Evolutionary conservation across 2,888 invertebrate species (phyloP), one percentile per base, ranked within the genome.

Genomic region (Ypsolopha scabrella): DNA sequence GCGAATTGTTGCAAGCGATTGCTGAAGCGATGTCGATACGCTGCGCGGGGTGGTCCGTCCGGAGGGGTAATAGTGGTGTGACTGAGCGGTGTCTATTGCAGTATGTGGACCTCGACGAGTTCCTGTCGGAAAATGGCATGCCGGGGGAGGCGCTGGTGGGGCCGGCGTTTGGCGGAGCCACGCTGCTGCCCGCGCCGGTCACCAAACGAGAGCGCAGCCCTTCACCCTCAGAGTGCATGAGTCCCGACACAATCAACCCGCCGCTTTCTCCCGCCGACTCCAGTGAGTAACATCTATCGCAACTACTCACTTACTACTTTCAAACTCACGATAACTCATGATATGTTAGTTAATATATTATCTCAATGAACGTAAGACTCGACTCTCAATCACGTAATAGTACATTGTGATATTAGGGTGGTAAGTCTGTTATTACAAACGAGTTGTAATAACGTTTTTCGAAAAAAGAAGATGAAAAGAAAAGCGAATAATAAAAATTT

Each of bases 61-160:
- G 59, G 58, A 55, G 60, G 62, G 55, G 55, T 57, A 54, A 24
- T 24, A 53, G 55, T 58, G 63, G 57, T 55, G 53, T 58, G 51
- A 38, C 6, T 37, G 24, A 14, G 37, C n/a, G 37, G 9, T 38
- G 53, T 62, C 57, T 72, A 68, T 88, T 90, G 63, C 89, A 96
- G 94, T 97, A 97, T 85, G 97, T 97, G 88, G 97, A 97, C 88
- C 89, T 98, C 88, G 97, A 98, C 87, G 97, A 97, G 88, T 97
- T 97, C 88, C 91, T 97, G 71, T 95, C 94, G 72, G 97, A 97
- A 87, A 97, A 97, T 80, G 96, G 95, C 66, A 95, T 96, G 83
- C 95, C 95, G 60, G 91, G 93, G 78, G 95, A 95, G 75, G 91
- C 89, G 1, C 82, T 91, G 73, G 88, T 87, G 55, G 89, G 90